Conservation (phyloP, 2,888 invertebrate genomes). For the Atherix ibis region DNA sequence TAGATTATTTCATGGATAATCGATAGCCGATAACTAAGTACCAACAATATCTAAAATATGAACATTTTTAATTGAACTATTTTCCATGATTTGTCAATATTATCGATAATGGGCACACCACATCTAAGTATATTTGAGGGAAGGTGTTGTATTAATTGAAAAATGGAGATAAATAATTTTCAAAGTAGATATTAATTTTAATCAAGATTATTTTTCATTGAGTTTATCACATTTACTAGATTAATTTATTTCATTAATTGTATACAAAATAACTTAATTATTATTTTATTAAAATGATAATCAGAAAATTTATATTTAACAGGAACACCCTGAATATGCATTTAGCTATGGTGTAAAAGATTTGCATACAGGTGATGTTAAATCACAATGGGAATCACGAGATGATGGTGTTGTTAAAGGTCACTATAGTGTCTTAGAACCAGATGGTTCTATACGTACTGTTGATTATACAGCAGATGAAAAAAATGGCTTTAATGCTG, state of each 20-base stretch:
- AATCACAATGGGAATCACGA: constrained; percentile 42
- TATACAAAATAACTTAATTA: neutral
- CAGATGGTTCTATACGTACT: constrained; percentile 43
- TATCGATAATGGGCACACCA: neutral
- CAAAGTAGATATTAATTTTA: constrained; percentile 2
- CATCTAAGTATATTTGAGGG: neutral
- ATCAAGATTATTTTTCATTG: neutral
- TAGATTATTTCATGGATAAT: no score
- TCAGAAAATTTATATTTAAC: constrained; percentile 16
- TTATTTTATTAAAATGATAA: constrained; percentile 3
- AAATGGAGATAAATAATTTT: constrained; percentile 1
- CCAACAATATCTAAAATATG: no score
- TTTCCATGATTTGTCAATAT: neutral
- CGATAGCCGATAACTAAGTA: no score
- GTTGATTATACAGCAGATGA: constrained; percentile 42
- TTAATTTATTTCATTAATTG: neutral
- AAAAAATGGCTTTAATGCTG: constrained; percentile 38
- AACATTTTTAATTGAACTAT: no score
- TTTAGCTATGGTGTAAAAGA: constrained; percentile 44
- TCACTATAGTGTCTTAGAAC: constrained; percentile 48
- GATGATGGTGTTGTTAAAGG: constrained; percentile 38
- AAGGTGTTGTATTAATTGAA: neutral
- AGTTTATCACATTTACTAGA: neutral
- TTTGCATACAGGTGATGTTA: constrained; percentile 39
- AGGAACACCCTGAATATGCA: constrained; percentile 38